A percentile compares a stretch with the other conserved stretches of the same genome.
phyloP scores from a whole-genome alignment of 53 echinoderm and acorn worm species.

The Arbacia lixula region DNA sequence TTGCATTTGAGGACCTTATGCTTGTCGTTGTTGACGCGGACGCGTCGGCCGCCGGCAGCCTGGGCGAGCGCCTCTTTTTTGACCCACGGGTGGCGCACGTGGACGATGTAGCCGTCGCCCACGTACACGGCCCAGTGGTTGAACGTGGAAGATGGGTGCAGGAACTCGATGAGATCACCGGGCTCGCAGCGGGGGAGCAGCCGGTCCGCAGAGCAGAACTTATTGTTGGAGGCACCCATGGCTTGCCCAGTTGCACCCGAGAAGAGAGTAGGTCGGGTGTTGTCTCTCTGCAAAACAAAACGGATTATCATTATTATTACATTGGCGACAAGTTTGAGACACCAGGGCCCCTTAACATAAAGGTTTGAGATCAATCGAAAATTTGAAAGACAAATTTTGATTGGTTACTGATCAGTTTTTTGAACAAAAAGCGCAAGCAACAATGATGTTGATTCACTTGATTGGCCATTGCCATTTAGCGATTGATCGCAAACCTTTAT shows the following conservation, averaged over 20 bases:
- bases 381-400: too few relatives aligned
- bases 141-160: constrained; percentile 80
- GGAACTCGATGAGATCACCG: constrained; percentile 89
- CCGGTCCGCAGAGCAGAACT: constrained; percentile 74
- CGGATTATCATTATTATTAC: too few relatives aligned
- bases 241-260: too few relatives aligned
- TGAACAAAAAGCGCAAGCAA: too few relatives aligned
- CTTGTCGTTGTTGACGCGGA: constrained; percentile 87
- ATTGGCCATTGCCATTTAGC: too few relatives aligned
- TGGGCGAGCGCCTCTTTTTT: constrained; percentile 75
- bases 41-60: constrained; percentile 69
- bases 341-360: too few relatives aligned
- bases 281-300: not conserved
- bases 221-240: constrained; percentile 87
- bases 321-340: too few relatives aligned
- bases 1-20: constrained; percentile 77
- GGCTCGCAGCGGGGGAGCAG: constrained; percentile 72
- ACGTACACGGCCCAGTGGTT: constrained; percentile 99
- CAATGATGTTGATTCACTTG: too few relatives aligned
- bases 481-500: too few relatives aligned
- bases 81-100: constrained; percentile 90
- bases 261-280: too few relatives aligned
- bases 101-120: constrained; percentile 89
- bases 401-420: too few relatives aligned
- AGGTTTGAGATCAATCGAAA: too few relatives aligned